Base-by-base conservation (phyloP, 1,140 invertebrate species). In the Halotydeus destructor region DNA sequence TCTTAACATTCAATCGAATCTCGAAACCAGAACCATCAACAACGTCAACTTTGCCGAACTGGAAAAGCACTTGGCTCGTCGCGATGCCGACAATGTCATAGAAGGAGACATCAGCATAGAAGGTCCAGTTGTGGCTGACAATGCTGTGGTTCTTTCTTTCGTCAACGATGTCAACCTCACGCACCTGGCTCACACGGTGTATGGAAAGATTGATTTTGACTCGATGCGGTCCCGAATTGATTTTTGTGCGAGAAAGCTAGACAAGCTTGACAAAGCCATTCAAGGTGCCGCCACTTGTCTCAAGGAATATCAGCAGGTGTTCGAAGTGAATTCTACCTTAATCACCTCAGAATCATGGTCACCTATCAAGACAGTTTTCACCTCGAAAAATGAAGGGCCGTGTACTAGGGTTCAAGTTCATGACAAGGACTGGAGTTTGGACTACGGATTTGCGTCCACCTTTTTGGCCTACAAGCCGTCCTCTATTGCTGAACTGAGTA, bases 1-100 rank as follows among this genome's bases (percentile, higher is more conserved):
- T 21, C 33, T 46, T 9, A 36, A 31, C 8, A 36, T 49, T 25
- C n/a, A 18, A 5, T 31, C 35, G 4, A 33, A 41, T 16, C 19
- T 49, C 14, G 25, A 27, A 6, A 6, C 18, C 6, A 38, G 14
- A 5, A 22, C 5, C 14, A 38, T 38, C 21, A 19, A 38, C 21
- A 6, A 14, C 37, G 22, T 25, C n/a, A 25, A 27, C 8, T 16
- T 34, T 34, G 33, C 14, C 14, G 5, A 34, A 6, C 22, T 34
- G n/a, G 5, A 14, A 5, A 14, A 34, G 22, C 21, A 21, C 6
- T 21, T 38, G 11, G 23, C n/a, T 27, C 18, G n/a, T 23, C n/a
- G 14, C 14, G 18, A 21, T 27, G 21, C n/a, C n/a, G 22, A 22
- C 9, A 38, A 38, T 25, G 5, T 24, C 11, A 38, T 25, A n/a